Base-by-base conservation (phyloP, 1,140 invertebrate genomes). In the Sminthurinus signatus region DNA sequence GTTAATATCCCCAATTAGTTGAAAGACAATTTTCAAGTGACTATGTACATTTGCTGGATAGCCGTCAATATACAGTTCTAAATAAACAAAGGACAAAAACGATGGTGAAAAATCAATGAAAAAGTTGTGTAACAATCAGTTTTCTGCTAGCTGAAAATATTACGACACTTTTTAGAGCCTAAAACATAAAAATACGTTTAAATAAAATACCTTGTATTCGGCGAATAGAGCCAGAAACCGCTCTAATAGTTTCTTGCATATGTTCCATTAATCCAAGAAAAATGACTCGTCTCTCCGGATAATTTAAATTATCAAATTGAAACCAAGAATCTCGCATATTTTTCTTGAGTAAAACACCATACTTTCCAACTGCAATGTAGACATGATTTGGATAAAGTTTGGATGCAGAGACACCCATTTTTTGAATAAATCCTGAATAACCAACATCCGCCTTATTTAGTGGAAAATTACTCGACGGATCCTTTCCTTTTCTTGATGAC, bases 311-410 rank as follows among this genome's bases (percentile, higher is more conserved):
- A 23, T 52, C 50, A n/a, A 28, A 52, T 10, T 28, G 50, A 28
- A 52, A 52, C 50, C 50, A 52, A 17, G 50, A 28, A 25, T 52
- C 50, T 25, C 50, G 4, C 25, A 52, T 14, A 52, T 12, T 25
- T 28, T 29, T 52, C 50, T 52, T 52, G 21, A 52, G 50, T 25
- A 52, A 52, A 52, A 52, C 21, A 10, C 50, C 50, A 28, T 52
- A 52, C 27, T 52, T 52, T n/a, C 50, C 50, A 14, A 52, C 50
- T 19, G 50, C 14, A 14, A 52, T 52, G 50, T 52, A 52, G 8
- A 52, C 25, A n/a, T 52, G 50, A 52, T 52, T 52, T 15, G 50
- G 25, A 28, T 52, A 52, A 28, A 52, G 50, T 27, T 52, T 52
- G 4, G 50, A 25, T 25, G 50, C 50, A 17, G 50, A 52, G 10